A percentile compares a stretch with the other conserved stretches of the same genome.
Conservation (phyloP, 2,888 invertebrate genomes). For the Koerneria pararmatus region DNA sequence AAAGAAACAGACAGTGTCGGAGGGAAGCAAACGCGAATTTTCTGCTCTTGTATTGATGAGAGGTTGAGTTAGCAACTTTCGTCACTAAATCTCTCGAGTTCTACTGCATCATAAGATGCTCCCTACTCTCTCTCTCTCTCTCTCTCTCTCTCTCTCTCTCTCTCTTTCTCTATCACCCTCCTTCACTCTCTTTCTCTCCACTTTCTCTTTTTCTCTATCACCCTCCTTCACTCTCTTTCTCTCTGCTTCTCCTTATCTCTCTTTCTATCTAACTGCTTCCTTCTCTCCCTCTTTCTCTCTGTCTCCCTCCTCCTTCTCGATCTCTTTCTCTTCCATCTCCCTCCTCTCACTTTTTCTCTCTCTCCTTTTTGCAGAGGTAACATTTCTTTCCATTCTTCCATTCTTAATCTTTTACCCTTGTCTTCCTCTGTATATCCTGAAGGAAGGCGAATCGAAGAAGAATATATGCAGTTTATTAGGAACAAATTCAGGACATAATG, state of each 20-base stretch:
- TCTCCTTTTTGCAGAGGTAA: no score
- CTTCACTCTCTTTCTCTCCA: neutral
- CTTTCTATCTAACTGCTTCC: neutral
- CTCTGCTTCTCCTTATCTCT: neutral
- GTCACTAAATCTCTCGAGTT: conserved; percentile 8
- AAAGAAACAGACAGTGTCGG: no score
- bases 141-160: neutral
- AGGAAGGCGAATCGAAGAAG: no score
- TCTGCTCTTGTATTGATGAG: no score
- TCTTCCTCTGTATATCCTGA: no score
- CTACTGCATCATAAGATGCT: neutral
- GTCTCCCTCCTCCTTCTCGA: neutral
- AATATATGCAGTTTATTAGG: no score
- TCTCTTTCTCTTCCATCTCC: neutral
- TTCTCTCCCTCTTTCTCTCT: neutral
- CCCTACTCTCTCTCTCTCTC: neutral
- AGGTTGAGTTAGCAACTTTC: no score
- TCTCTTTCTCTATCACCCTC: neutral
- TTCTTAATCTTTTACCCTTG: no score
- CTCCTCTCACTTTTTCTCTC: neutral
- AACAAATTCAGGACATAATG: neutral
- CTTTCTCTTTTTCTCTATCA: neutral
- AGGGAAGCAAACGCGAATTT: no score
- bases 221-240: neutral
- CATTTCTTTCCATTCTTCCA: no score